phyloP scores from a whole-genome alignment of 1,140 invertebrate species.

The Panagrolaimus sp. region DNA sequence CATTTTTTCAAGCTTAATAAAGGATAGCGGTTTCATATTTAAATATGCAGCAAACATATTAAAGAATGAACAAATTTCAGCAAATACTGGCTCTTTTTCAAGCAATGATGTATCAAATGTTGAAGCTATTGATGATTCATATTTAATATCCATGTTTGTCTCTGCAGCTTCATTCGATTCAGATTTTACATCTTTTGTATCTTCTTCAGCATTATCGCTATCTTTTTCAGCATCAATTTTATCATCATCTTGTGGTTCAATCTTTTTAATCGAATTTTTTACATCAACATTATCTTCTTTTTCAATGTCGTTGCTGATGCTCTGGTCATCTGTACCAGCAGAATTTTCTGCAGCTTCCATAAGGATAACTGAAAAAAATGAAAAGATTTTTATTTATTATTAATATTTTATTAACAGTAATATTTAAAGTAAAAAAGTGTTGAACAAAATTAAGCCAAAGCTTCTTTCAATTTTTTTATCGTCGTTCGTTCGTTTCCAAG shows the following conservation, averaged over 20 bases:
- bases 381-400: no score
- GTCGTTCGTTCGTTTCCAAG: no score
- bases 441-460: no score
- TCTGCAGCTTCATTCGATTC: background rate
- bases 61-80: slow-evolving; percentile 43
- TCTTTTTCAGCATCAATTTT: background rate
- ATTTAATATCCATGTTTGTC: background rate
- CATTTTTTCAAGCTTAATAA: slow-evolving; percentile 31
- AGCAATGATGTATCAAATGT: slow-evolving; percentile 19
- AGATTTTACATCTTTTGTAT: background rate
- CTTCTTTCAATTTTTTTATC: no score
- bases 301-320: no score
- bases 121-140: background rate
- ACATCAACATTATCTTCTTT: slow-evolving; percentile 7
- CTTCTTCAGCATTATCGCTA: background rate
- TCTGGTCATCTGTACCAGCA: no score
- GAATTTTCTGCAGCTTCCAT: no score
- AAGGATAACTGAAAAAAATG: no score
- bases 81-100: slow-evolving; percentile 36
- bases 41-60: slow-evolving; percentile 35
- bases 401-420: no score
- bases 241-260: background rate
- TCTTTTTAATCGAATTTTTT: slow-evolving; percentile 14
- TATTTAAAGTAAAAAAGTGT: no score
- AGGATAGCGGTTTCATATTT: slow-evolving; percentile 32